phyloP scores from a whole-genome alignment of 2,797 vertebrate species.

The Sebastes iracundus region DNA sequence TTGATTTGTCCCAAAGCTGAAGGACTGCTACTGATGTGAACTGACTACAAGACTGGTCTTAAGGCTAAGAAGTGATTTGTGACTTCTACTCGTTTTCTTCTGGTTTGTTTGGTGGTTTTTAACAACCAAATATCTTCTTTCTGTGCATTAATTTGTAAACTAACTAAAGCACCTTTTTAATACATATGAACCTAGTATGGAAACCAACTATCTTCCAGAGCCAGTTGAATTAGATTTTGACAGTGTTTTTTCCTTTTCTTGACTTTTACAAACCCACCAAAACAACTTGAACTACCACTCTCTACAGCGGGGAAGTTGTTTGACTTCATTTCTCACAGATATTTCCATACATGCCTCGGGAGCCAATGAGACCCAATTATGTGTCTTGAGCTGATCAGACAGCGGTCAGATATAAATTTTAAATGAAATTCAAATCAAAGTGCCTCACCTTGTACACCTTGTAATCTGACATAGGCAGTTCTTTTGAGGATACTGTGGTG shows the following conservation, averaged over 20 bases:
- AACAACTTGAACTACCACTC: neutral
- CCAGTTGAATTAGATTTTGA: neutral
- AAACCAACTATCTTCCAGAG: neutral
- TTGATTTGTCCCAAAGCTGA: conserved; percentile 1
- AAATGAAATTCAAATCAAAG: neutral
- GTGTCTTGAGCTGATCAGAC: neutral
- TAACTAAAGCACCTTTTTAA: conserved; percentile 6
- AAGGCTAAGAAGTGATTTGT: neutral
- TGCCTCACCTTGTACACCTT: neutral
- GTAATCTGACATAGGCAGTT: neutral
- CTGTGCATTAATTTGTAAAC: neutral
- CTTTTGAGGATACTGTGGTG: neutral
- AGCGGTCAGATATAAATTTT: neutral
- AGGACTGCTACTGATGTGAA: conserved; percentile 3
- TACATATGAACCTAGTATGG: neutral
- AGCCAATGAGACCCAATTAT: neutral
- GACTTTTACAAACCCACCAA: neutral
- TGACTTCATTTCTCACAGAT: neutral
- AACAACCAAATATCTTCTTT: neutral
- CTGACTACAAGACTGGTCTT: conserved; percentile 3
- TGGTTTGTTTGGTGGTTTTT: neutral
- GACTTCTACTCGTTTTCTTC: neutral
- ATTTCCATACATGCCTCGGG: neutral
- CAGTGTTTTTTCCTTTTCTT: neutral
- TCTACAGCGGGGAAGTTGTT: neutral